phyloP scores from a whole-genome alignment of 2,888 invertebrate species.

The Lymantria monacha region DNA sequence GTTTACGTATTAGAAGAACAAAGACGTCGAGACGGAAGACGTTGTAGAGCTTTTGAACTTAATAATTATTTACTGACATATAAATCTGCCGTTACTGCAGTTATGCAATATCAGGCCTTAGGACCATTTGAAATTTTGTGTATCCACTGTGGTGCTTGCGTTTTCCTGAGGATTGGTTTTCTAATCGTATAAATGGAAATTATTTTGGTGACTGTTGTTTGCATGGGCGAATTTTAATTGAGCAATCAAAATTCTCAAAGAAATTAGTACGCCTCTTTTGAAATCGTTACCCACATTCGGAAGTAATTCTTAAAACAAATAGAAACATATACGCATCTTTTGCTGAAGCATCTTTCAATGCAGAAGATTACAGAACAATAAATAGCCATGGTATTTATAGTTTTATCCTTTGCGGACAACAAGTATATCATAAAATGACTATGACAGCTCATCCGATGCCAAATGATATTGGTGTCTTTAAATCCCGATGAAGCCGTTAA shows the following conservation, averaged over 20 bases:
- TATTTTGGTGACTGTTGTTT: conserved; percentile 18
- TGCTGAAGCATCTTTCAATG: conserved; percentile 20
- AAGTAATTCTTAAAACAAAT: conserved; percentile 17
- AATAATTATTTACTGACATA: conserved; percentile 16
- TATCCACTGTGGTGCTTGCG: conserved; percentile 18
- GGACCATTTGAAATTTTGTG: conserved; percentile 16
- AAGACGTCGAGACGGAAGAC: conserved; percentile 14
- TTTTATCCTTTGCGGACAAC: conserved; percentile 22
- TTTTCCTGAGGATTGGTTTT: conserved; percentile 17
- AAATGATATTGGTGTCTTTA: conserved; percentile 15
- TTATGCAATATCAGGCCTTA: conserved; percentile 17
- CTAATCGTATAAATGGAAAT: conserved; percentile 18
- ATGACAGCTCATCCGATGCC: conserved; percentile 16
- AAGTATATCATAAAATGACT: conserved; percentile 19
- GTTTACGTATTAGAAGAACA: conserved; percentile 13
- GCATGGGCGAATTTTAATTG: conserved; percentile 19
- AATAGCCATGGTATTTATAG: conserved; percentile 19
- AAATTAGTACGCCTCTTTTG: conserved; percentile 14
- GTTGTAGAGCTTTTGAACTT: conserved; percentile 12
- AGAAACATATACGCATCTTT: conserved; percentile 21
- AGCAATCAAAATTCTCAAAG: conserved; percentile 19
- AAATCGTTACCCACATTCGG: conserved; percentile 12
- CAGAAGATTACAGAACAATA: conserved; percentile 16
- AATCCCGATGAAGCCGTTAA: conserved; percentile 17
- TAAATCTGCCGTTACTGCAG: conserved; percentile 21